These are phyloP conservation scores for Pangasius djambal DNA, from an alignment of 2,797 vertebrate genomes.

Conservation along the genomic window DNA sequence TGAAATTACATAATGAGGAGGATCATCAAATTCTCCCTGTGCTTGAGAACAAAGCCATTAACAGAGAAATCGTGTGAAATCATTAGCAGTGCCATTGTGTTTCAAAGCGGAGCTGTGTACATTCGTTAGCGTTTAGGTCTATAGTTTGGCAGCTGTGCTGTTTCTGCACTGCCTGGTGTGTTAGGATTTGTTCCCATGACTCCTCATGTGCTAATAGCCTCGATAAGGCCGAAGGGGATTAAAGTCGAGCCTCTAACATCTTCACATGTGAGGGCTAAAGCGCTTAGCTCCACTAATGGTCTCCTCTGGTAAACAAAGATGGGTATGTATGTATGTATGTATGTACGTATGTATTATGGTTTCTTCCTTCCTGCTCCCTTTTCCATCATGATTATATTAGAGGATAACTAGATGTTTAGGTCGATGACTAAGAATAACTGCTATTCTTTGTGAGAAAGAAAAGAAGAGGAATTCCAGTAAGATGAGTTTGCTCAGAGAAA, in stretches of 20 bases:
- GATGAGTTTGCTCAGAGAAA: slow-evolving; percentile 56
- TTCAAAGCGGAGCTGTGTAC: background rate
- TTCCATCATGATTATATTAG: background rate
- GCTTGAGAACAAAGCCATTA: background rate
- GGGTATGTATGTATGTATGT: background rate
- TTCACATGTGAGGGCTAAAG: slow-evolving; percentile 58
- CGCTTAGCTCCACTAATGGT: slow-evolving; percentile 52
- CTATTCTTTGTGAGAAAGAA: slow-evolving; percentile 13
- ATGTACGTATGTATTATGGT: background rate
- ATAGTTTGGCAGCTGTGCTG: slow-evolving; percentile 39
- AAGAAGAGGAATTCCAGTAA: slow-evolving; percentile 45
- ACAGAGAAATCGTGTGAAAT: background rate
- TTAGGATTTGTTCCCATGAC: slow-evolving; percentile 52
- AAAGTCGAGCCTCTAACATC: slow-evolving; percentile 60
- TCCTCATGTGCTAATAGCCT: slow-evolving; percentile 59
- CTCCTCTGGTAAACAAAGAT: slow-evolving; percentile 49
- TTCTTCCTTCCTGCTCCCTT: background rate
- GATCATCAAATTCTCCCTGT: background rate
- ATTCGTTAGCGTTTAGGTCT: slow-evolving; percentile 40
- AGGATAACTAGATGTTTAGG: slow-evolving; percentile 3
- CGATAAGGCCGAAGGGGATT: slow-evolving; percentile 64
- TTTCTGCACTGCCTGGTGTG: slow-evolving; percentile 56
- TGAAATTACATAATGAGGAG: background rate
- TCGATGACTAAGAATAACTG: slow-evolving; percentile 2
- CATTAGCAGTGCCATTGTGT: background rate